A percentile compares a stretch with the other conserved stretches of the same genome.
Evolutionary conservation across 2,888 invertebrate genomes (phyloP).

Genomic region (Frankliniella intonsa): DNA sequence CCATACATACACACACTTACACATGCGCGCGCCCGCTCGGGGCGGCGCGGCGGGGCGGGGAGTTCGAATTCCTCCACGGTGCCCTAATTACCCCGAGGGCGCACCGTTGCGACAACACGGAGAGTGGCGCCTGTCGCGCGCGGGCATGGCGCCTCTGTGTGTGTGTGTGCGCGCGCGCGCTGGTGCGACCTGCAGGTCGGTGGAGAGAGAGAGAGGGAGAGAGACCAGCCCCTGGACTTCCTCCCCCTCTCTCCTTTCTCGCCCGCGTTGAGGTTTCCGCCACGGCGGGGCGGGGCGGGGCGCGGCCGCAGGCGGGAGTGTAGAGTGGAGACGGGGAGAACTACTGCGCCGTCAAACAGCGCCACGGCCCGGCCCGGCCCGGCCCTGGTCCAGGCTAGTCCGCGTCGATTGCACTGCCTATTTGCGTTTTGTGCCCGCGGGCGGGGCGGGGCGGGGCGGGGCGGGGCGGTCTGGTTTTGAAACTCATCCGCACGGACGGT

Average conservation of each 20-base stretch:
- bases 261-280: background rate
- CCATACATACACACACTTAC: no score
- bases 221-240: no score
- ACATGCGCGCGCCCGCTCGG: no score
- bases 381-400: no score
- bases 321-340: no score
- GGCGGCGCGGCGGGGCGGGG: background rate
- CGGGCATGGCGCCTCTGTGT: background rate
- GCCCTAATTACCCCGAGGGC: background rate
- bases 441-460: background rate
- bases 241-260: background rate
- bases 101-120: background rate
- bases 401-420: no score
- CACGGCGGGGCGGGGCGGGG: background rate
- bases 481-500: background rate
- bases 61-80: no score
- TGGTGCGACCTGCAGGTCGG: no score
- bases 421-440: background rate
- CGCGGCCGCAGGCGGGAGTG: background rate
- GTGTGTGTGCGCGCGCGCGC: no score
- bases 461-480: slow-evolving; percentile 5
- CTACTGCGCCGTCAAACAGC: background rate
- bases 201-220: no score
- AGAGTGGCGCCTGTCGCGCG: background rate
- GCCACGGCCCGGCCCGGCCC: background rate